phyloP scores from a whole-genome alignment of 2,797 vertebrate genomes.

The Craterocephalus amniculus region DNA sequence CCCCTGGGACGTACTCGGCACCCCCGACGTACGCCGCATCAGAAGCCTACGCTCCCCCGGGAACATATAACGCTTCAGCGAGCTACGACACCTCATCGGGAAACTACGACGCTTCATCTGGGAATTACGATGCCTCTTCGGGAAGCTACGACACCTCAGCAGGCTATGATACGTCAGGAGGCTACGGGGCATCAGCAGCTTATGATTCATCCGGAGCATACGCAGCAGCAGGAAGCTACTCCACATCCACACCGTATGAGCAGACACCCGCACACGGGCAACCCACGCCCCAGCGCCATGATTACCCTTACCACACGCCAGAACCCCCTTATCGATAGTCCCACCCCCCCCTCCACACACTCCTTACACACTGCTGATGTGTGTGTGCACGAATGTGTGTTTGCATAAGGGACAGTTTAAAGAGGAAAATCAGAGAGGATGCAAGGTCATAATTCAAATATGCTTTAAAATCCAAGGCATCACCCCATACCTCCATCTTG shows the following conservation, averaged over 20 bases:
- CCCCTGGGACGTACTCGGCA: slow-evolving; percentile 71
- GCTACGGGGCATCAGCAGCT: slow-evolving; percentile 67
- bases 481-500: slow-evolving; percentile 41
- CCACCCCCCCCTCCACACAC: slow-evolving; percentile 59
- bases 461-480: slow-evolving; percentile 43
- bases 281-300: slow-evolving; percentile 84
- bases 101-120: slow-evolving; percentile 61
- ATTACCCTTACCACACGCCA: slow-evolving; percentile 87
- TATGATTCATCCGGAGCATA: slow-evolving; percentile 79
- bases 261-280: slow-evolving; percentile 86
- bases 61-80: slow-evolving; percentile 62
- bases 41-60: slow-evolving; percentile 59
- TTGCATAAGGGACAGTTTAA: slow-evolving; percentile 68
- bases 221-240: slow-evolving; percentile 76
- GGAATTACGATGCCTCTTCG: slow-evolving; percentile 63
- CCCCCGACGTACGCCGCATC: slow-evolving; percentile 60
- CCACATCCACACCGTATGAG: slow-evolving; percentile 84
- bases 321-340: slow-evolving; percentile 87
- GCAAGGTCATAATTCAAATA: slow-evolving; percentile 47
- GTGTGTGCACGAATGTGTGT: slow-evolving; percentile 53
- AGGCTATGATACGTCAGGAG: slow-evolving; percentile 68
- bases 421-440: slow-evolving; percentile 51
- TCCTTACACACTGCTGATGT: slow-evolving; percentile 66
- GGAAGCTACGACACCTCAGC: slow-evolving; percentile 61
- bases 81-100: slow-evolving; percentile 56